Percentiles rank a stretch among this genome's conserved stretches.
Evolutionary conservation across 2,888 invertebrate species (phyloP).

Genomic region (Salpingus planirostris): DNA sequence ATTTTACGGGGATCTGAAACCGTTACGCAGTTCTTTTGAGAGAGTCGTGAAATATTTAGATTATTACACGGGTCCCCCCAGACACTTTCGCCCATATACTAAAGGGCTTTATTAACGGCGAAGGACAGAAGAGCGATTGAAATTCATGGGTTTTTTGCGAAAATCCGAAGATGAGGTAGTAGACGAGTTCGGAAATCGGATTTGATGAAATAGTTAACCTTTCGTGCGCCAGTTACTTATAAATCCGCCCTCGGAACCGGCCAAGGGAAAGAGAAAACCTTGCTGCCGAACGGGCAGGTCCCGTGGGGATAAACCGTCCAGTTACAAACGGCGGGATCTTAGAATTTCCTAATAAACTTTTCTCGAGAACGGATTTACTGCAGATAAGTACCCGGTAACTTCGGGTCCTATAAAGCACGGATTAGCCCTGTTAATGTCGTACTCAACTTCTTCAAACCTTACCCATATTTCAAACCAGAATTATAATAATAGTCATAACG

Average conservation of each 20-base stretch:
- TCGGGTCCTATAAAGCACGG: slow-evolving; percentile 8
- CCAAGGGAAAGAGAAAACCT: slow-evolving; percentile 6
- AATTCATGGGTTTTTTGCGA: too few species aligned
- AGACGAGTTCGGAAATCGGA: neutral
- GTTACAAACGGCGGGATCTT: slow-evolving; percentile 14
- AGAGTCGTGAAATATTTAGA: too few species aligned
- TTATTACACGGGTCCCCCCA: too few species aligned
- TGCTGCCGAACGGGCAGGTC: too few species aligned
- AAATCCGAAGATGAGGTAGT: too few species aligned
- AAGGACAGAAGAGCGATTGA: too few species aligned
- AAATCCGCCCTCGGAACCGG: too few species aligned
- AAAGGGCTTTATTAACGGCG: too few species aligned
- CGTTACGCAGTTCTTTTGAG: too few species aligned
- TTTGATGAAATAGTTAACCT: slow-evolving; percentile 3
- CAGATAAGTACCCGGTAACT: slow-evolving; percentile 10
- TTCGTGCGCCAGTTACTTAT: neutral
- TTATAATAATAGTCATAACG: slow-evolving; percentile 3
- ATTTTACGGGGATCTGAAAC: too few species aligned
- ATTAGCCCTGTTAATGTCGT: slow-evolving; percentile 5
- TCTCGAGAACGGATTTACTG: slow-evolving; percentile 12
- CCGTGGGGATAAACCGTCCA: slow-evolving; percentile 9
- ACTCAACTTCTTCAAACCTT: slow-evolving; percentile 3
- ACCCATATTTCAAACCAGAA: slow-evolving; percentile 3
- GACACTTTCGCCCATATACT: too few species aligned
- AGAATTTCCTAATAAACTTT: slow-evolving; percentile 15